Base-by-base conservation (phyloP, 1,140 invertebrate genomes). In the Dendroctonus valens region DNA sequence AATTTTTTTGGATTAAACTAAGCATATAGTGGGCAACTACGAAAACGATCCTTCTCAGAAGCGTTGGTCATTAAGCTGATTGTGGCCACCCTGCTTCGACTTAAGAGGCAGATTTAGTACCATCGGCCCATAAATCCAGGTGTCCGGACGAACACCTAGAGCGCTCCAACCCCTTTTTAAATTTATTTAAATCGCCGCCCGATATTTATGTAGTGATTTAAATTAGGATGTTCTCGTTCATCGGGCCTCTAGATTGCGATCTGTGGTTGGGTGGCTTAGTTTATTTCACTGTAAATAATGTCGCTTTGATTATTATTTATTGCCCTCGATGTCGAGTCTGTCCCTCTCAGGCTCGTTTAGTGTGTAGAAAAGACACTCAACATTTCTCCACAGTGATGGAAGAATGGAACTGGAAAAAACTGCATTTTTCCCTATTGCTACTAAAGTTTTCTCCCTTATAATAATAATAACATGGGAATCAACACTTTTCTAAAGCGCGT, bases 201-300 rank as follows among this genome's bases (percentile, higher is more conserved):
- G 58, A 49, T 49, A 59, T 59, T 59, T 59, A 59, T 59, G 58
- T 59, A 26, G 58, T 38, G 58, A 59, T 49, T 59, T 59, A 59
- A 59, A 59, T 59, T 59, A 48, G 57, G 57, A 59, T 59, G 42
- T 59, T 40, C 15, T 26, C 26, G 26, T 26, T 57, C 50, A 11
- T 52, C 5, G 9, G 50, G 50, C n/a, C n/a, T 26, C 3, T 26
- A 52, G 50, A 52, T 52, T 52, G 8, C n/a, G 9, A 52, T 52
- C 50, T 52, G 12, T n/a, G 8, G 15, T 52, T 52, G 50, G 50
- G 50, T 52, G 50, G 50, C 50, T 26, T 26, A 26, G 3, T 26
- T 26, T 26, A 26, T 26, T 26, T 26, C 26, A 26, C 26, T 26
- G 3, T 26, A 26, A 26, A 26, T 26, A 2, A 26, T 26, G 26